phyloP scores from a whole-genome alignment of 2,113 vertebrate species.

The Misgurnus anguillicaudatus region DNA sequence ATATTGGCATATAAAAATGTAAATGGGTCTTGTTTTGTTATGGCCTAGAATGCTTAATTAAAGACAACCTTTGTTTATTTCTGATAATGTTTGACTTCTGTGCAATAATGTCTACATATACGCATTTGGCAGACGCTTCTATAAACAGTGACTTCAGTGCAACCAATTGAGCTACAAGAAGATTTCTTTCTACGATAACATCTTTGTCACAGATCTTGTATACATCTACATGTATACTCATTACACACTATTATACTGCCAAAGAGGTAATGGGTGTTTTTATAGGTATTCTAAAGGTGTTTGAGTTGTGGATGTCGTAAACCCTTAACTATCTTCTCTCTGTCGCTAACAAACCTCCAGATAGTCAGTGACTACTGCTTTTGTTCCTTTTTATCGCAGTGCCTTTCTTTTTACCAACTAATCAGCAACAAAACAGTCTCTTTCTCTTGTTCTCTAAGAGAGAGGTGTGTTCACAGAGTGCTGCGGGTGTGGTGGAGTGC shows the following conservation, averaged over 20 bases:
- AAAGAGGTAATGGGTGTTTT: slow-evolving; percentile 7
- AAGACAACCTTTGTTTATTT: not conserved
- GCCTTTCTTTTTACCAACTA: slow-evolving; percentile 18
- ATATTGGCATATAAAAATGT: slow-evolving; percentile 12
- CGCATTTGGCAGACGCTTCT: too few relatives aligned
- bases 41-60: not conserved
- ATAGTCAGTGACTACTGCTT: slow-evolving; percentile 37
- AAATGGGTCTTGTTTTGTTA: not conserved
- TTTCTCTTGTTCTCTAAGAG: slow-evolving; percentile 23
- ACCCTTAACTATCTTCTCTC: not conserved
- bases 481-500: slow-evolving; percentile 16
- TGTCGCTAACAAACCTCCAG: slow-evolving; percentile 25
- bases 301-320: slow-evolving; percentile 6
- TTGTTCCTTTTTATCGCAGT: slow-evolving; percentile 25
- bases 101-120: not conserved
- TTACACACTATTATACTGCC: not conserved
- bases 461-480: slow-evolving; percentile 10
- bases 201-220: not conserved
- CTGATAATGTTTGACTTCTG: not conserved
- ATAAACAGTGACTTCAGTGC: too few relatives aligned
- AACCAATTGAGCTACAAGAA: too few relatives aligned
- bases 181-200: not conserved
- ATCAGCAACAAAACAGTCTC: slow-evolving; percentile 29
- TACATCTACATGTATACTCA: not conserved
- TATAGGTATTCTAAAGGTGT: slow-evolving; percentile 11